phyloP scores from a whole-genome alignment of 2,888 invertebrate species.

The Caenorhabditis sp. region DNA sequence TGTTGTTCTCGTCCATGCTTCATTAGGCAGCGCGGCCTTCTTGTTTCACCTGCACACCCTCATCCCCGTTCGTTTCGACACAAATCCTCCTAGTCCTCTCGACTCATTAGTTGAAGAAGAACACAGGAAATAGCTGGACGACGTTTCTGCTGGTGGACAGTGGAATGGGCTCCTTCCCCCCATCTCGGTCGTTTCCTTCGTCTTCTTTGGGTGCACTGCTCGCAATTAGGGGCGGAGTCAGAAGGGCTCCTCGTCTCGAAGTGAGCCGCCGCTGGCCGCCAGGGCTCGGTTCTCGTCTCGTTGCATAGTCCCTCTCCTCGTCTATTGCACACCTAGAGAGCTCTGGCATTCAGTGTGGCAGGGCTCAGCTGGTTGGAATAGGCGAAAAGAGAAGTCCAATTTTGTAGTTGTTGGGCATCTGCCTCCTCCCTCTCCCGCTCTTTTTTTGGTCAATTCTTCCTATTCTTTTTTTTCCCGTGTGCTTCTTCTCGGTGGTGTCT shows the following conservation, averaged over 20 bases:
- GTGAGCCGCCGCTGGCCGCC: slow-evolving; percentile 32
- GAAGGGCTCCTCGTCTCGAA: slow-evolving; percentile 34
- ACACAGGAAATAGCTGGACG: slow-evolving; percentile 56
- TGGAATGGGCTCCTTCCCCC: slow-evolving; percentile 10
- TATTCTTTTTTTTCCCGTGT: slow-evolving; percentile 20
- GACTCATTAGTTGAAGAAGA: slow-evolving; percentile 47
- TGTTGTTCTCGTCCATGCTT: slow-evolving; percentile 29
- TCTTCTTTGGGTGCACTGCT: slow-evolving; percentile 45
- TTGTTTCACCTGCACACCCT: slow-evolving; percentile 18
- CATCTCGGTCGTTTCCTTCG: slow-evolving; percentile 1
- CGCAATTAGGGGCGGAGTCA: slow-evolving; percentile 63
- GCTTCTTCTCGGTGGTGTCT: slow-evolving; percentile 13
- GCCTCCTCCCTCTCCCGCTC: slow-evolving; percentile 12
- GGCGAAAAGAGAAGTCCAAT: slow-evolving; percentile 57
- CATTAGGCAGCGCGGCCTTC: slow-evolving; percentile 22
- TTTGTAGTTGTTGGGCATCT: slow-evolving; percentile 52
- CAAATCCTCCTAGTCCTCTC: slow-evolving; percentile 7
- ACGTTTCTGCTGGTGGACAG: slow-evolving; percentile 3
- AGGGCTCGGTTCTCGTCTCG: slow-evolving; percentile 40
- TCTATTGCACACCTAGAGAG: slow-evolving; percentile 60
- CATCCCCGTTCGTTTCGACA: slow-evolving; percentile 27
- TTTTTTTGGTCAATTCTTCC: slow-evolving; percentile 37
- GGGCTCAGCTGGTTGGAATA: slow-evolving; percentile 56
- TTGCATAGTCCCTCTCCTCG: slow-evolving; percentile 40
- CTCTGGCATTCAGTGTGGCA: slow-evolving; percentile 3